Evolutionary conservation across 2,113 vertebrate species (phyloP), one percentile per base, ranked within the genome.

Genomic region (Oxyura jamaicensis): DNA sequence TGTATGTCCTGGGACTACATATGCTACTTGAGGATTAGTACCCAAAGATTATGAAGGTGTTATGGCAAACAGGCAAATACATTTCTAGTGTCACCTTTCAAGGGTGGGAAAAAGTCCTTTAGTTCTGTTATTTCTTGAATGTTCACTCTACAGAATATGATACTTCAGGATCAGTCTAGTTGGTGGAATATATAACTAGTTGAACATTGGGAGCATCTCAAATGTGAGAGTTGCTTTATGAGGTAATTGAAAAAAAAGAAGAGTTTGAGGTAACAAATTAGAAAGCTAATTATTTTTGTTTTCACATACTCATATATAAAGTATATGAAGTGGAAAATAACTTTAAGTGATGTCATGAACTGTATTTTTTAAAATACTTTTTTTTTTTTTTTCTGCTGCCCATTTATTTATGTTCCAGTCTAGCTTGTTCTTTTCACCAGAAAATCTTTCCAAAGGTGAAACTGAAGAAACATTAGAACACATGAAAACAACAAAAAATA

Each of bases 391-490:
- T 48, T 36, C 8, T 26, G 13, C 52, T 29, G 10, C 73, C 29
- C 22, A 62, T 62, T 50, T 84, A 85, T 66, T 67, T 72, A 36
- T 18, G 48, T 92, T 90, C 71, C 77, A 98, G 98, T 97, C 98
- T 69, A 97, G 88, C 65, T 60, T 90, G 31, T 98, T 98, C 92
- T 96, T 99, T 55, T 97, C 97, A 84, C 95, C 88, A 33, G 98
- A 98, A 90, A 91, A 98, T 69, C 84, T 99, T 55, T 92, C 98
- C 86, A 98, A 97, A 95, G 97, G 97, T 91, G 98, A 99, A 94
- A 88, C 94, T 41, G 98, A 98, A 93, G 98, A 99, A 83, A 94
- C 95, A 48, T 63, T 98, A 77, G 97, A 98, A 76, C 97, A 97
- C 80, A 82, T 99, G n/a, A 97, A 98, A 80, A 94, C 77, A 72